Evolutionary conservation across 2,113 vertebrate genomes (phyloP), one percentile per base, ranked within the genome.

Genomic region (Pelecanus crispus): DNA sequence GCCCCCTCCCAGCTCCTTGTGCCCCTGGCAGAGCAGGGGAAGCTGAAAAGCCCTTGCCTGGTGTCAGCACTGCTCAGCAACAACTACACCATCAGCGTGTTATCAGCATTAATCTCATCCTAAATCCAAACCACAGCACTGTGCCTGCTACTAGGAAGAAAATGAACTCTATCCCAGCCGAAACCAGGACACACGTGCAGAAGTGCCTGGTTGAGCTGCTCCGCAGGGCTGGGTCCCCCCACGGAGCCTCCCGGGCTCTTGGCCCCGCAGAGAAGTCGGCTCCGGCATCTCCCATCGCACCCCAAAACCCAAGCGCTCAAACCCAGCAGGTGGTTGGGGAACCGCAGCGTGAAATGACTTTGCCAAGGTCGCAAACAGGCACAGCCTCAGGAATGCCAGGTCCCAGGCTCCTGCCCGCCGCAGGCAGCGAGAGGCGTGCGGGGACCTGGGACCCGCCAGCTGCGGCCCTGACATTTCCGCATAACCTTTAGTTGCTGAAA

Each of bases 201-300:
- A 29, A 45, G 36, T 2, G 4, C 45, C n/a, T 1, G 4, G 16
- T 9, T 1, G 6, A 62, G 15, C 28, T 1, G 0, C 50, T 17
- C 42, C 0, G 4, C 70, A 34, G 45, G 70, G 45, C 47, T 70
- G 40, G 8, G 32, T 17, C 5, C 40, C 26, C 29, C 34, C 32
- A 13, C 3, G 2, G 4, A 36, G 7, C 4, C 36, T n/a, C 22
- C 36, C 9, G 0, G 16, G 50, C 42, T 42, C 31, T 34, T 11
- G 10, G 29, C 17, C 36, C 56, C 1, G 3, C 49, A n/a, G 61
- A 34, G 24, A 2, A 34, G 17, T 20, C 6, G 0, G 29, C 31
- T 65, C 70, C 56, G 42, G 70, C 44, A 38, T 45, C 58, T 59
- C 31, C 58, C 45, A 12, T 10, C 18, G 0, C 82, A 32, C 6